Conservation (phyloP, 2,113 vertebrate genomes). For the Rafetus swinhoei region DNA sequence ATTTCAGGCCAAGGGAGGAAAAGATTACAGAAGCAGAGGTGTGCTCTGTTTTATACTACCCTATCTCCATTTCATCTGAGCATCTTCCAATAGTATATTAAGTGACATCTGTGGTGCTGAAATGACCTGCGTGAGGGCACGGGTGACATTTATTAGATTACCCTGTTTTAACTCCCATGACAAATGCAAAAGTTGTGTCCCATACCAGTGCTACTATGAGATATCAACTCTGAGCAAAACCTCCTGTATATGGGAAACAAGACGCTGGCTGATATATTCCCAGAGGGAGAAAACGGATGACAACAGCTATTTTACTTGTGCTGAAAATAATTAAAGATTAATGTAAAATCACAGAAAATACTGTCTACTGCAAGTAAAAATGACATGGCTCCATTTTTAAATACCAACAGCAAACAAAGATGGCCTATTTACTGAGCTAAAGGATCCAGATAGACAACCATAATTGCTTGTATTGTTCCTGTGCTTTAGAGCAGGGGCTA, state of each 20-base stretch:
- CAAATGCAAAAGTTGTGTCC: neutral
- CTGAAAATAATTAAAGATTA: neutral
- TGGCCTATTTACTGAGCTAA: constrained; percentile 42
- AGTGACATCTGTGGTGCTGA: neutral
- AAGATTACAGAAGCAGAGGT: neutral
- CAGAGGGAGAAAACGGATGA: neutral
- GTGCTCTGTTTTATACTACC: neutral
- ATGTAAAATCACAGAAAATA: constrained; percentile 24
- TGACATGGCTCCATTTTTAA: constrained; percentile 28
- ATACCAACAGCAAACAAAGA: constrained; percentile 40
- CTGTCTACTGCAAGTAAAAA: neutral
- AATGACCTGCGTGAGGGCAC: rapidly evolving
- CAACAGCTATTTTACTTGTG: rapidly evolving
- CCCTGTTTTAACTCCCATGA: neutral
- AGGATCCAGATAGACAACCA: constrained; percentile 7
- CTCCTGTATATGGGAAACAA: neutral
- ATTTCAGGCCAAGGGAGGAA: neutral
- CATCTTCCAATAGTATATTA: neutral
- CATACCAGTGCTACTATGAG: rapidly evolving
- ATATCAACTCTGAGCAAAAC: neutral
- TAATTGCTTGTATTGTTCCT: constrained; percentile 50
- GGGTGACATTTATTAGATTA: neutral
- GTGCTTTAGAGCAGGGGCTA: neutral
- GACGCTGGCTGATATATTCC: rapidly evolving
- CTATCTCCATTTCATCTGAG: neutral